phyloP scores from a whole-genome alignment of 2,888 invertebrate genomes.

The Chydorus sphaericus region DNA sequence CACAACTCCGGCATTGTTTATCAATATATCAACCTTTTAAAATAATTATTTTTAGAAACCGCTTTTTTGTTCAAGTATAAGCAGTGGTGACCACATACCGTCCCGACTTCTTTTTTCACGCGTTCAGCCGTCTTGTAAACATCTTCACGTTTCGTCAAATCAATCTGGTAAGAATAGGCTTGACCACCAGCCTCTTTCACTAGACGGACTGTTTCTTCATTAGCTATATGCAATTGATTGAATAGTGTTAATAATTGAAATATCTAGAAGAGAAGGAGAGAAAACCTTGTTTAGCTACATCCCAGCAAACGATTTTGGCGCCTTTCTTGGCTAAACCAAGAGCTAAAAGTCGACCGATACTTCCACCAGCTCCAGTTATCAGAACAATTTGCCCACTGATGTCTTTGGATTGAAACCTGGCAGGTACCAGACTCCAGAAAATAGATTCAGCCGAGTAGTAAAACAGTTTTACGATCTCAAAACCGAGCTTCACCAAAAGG shows the following conservation, averaged over 20 bases:
- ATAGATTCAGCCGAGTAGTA: slow-evolving; percentile 42
- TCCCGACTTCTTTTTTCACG: slow-evolving; percentile 61
- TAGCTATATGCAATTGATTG: too few species aligned
- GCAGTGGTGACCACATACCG: slow-evolving; percentile 34
- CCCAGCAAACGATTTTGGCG: slow-evolving; percentile 73
- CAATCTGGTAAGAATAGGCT: slow-evolving; percentile 64
- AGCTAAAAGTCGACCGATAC: slow-evolving; percentile 63
- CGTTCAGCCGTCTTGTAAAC: slow-evolving; percentile 60
- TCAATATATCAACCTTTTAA: slow-evolving; percentile 57
- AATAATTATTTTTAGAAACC: background rate
- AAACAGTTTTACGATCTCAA: slow-evolving; percentile 36
- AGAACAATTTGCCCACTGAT: slow-evolving; percentile 61
- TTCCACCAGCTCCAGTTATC: slow-evolving; percentile 81
- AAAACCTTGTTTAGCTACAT: slow-evolving; percentile 61
- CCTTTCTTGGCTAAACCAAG: slow-evolving; percentile 56
- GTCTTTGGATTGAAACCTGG: slow-evolving; percentile 42
- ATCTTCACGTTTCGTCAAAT: slow-evolving; percentile 63
- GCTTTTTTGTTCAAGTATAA: background rate
- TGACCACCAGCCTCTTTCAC: slow-evolving; percentile 46
- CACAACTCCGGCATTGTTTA: slow-evolving; percentile 88
- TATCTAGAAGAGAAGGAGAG: too few species aligned
- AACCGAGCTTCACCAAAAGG: too few species aligned
- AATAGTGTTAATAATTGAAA: too few species aligned
- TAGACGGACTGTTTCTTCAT: slow-evolving; percentile 62
- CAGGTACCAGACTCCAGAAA: slow-evolving; percentile 38